A percentile compares a stretch with the other conserved stretches of the same genome.
Evolutionary conservation across 2,888 invertebrate genomes (phyloP).

Genomic region (Ptilodon capucinus): DNA sequence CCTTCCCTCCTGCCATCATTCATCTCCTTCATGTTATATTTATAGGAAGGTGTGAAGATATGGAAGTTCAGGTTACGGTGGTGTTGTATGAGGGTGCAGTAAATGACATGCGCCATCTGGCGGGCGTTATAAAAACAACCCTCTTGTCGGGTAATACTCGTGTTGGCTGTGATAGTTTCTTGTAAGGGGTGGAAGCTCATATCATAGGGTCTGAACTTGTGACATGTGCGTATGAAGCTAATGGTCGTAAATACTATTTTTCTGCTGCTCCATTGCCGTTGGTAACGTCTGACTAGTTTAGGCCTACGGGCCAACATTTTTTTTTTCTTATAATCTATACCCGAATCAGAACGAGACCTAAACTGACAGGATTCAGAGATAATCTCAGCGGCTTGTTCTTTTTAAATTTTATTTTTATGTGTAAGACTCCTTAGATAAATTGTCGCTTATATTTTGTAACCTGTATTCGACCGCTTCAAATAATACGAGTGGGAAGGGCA

Average conservation of each 20-base stretch:
- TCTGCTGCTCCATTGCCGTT: no score
- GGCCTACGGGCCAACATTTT: no score
- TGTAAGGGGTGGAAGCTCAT: conserved; percentile 57
- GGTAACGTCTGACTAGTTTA: no score
- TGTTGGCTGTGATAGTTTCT: conserved; percentile 71
- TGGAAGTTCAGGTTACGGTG: conserved; percentile 35
- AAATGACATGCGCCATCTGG: conserved; percentile 79
- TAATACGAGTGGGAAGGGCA: no score
- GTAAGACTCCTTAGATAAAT: no score
- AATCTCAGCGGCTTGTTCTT: no score
- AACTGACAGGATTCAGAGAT: no score
- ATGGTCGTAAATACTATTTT: not conserved
- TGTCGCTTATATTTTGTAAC: no score
- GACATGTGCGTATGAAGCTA: not conserved
- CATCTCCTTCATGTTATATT: not conserved
- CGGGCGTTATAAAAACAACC: conserved; percentile 74
- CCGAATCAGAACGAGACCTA: no score
- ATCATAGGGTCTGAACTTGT: conserved; percentile 27
- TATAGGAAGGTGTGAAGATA: not conserved
- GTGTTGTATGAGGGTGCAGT: conserved; percentile 58
- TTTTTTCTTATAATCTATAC: no score
- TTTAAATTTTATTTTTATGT: no score
- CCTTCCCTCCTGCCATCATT: conserved; percentile 21
- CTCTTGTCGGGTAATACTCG: conserved; percentile 64
- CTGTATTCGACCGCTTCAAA: no score